These are phyloP conservation scores for Magallana nippona DNA, from an alignment of 2,888 invertebrate species.

Conservation along the genomic window DNA sequence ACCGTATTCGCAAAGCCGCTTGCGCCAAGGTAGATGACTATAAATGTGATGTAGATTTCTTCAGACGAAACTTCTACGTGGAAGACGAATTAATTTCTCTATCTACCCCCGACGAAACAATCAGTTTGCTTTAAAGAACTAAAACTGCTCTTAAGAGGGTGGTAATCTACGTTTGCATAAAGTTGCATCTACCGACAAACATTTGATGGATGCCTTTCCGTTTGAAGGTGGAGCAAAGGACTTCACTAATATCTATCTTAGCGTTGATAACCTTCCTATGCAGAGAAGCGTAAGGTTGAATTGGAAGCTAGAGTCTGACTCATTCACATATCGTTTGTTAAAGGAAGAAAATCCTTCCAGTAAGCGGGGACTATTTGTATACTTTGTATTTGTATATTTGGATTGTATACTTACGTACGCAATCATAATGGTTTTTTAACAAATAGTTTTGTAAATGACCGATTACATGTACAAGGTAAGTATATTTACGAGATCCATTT, in stretches of 20 bases:
- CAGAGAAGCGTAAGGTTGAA: slow-evolving; percentile 50
- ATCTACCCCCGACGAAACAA: slow-evolving; percentile 11
- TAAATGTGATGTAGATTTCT: slow-evolving; percentile 38
- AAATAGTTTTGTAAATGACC: no score
- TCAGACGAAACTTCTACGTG: slow-evolving; percentile 51
- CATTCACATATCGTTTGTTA: slow-evolving; percentile 48
- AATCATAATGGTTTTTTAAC: no score
- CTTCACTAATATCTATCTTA: slow-evolving; percentile 53
- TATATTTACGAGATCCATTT: no score
- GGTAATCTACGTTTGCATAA: slow-evolving; percentile 59
- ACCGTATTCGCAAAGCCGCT: slow-evolving; percentile 44
- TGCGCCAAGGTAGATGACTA: not conserved
- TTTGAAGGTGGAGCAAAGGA: slow-evolving; percentile 53
- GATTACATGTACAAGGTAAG: no score
- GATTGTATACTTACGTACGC: no score
- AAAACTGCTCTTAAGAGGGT: slow-evolving; percentile 34
- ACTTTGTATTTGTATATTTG: no score
- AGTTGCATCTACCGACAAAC: slow-evolving; percentile 55
- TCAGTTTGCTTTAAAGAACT: slow-evolving; percentile 48
- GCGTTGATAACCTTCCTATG: slow-evolving; percentile 42
- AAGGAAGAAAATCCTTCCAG: slow-evolving; percentile 51
- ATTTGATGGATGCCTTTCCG: slow-evolving; percentile 55
- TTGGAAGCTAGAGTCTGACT: slow-evolving; percentile 55
- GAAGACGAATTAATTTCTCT: slow-evolving; percentile 50
- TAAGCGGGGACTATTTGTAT: slow-evolving; percentile 54